These are phyloP conservation scores for Caenorhabditis angaria DNA, from an alignment of 2,888 invertebrate genomes.

Conservation along the genomic window DNA sequence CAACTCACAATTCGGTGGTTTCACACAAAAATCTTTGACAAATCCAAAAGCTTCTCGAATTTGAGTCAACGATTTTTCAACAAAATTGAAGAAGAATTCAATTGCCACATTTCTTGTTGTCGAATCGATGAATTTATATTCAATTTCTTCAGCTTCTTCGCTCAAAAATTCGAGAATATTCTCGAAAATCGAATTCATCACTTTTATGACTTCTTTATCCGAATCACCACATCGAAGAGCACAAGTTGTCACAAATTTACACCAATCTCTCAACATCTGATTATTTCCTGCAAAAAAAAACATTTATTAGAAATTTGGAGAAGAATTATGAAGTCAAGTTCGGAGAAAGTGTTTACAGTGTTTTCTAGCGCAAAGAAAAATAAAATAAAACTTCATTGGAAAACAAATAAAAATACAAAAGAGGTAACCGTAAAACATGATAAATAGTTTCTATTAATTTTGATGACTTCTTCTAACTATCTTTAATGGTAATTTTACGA, in stretches of 20 bases:
- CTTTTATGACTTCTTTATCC: conserved; percentile 8
- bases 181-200: conserved; percentile 31
- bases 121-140: conserved; percentile 27
- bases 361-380: no score
- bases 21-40: conserved; percentile 32
- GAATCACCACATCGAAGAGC: conserved; percentile 24
- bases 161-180: conserved; percentile 39
- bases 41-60: conserved; percentile 31
- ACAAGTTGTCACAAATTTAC: conserved; percentile 24
- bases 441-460: no score
- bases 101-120: conserved; percentile 28
- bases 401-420: no score
- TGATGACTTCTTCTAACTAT: no score
- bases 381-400: no score
- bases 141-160: conserved; percentile 31
- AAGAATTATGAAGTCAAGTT: no score
- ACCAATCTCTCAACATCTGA: conserved; percentile 34
- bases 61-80: conserved; percentile 25
- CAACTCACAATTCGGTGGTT: conserved; percentile 34
- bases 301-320: background rate
- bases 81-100: conserved; percentile 25
- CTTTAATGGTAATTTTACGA: no score
- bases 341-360: no score
- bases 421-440: no score
- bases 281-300: conserved; percentile 27